These are phyloP conservation scores for Plectropomus leopardus DNA, from an alignment of 2,113 vertebrate species.

Conservation along the genomic window DNA sequence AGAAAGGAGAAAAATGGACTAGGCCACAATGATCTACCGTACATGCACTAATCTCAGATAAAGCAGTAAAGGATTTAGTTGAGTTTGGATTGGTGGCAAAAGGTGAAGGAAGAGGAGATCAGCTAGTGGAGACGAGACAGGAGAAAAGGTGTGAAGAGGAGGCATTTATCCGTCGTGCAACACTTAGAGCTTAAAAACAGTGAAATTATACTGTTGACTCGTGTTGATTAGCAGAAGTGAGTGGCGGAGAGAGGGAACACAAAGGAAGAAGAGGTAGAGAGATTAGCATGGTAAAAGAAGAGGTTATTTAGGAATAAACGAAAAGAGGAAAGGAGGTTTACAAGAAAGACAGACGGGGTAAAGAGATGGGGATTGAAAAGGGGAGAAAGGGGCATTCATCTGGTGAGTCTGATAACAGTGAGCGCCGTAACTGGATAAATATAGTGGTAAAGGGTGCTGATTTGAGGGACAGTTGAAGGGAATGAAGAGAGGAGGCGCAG, in stretches of 20 bases:
- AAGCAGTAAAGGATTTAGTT: conserved; percentile 30
- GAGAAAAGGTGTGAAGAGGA: background rate
- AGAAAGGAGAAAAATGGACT: conserved; percentile 10
- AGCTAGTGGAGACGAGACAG: background rate
- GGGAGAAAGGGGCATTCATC: conserved; percentile 35
- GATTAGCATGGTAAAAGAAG: background rate
- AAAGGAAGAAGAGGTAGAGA: background rate
- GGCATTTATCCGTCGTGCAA: conserved; percentile 21
- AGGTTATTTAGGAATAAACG: background rate
- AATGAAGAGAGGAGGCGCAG: conserved; percentile 21
- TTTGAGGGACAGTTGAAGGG: conserved; percentile 44
- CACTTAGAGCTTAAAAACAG: conserved; percentile 16
- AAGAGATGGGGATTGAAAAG: conserved; percentile 1
- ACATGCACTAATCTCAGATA: conserved; percentile 45
- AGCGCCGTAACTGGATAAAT: conserved; percentile 54
- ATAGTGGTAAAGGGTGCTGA: conserved; percentile 26
- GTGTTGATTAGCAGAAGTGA: background rate
- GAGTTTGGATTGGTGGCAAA: conserved; percentile 30
- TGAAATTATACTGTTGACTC: conserved; percentile 31
- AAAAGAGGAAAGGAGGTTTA: conserved; percentile 8
- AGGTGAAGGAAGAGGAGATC: conserved; percentile 30
- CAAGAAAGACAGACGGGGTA: background rate
- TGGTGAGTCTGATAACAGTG: conserved; percentile 51
- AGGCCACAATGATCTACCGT: conserved; percentile 17
- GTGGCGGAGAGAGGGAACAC: background rate